Evolutionary conservation across 2,113 vertebrate genomes (phyloP), one percentile per base, ranked within the genome.

Genomic region (Onychostoma macrolepis): DNA sequence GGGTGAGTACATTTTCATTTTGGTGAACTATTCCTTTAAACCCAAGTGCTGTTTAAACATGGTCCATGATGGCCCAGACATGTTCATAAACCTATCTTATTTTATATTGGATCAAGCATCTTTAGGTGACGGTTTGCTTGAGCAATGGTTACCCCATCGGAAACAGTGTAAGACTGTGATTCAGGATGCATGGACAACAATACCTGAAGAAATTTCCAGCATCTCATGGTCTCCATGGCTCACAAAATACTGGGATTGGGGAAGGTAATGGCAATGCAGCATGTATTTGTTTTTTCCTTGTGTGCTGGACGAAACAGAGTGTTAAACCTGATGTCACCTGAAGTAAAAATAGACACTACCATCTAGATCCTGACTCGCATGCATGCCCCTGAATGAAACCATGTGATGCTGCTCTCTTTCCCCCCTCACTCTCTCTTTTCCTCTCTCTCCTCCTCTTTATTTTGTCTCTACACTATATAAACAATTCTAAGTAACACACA

Each of bases 271-370:
- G 8, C 41, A 45, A 78, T 78, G 45, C n/a, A 48, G 43, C 41
- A 78, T 53, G 13, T 78, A 75, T 45, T n/a, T 38, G 45, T 28
- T 21, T 78, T 78, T 48, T 53, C 75, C 76, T 78, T 21, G 26
- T 78, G 43, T 53, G 13, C 45, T 50, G 12, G 56, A 17, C 15
- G 24, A 61, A 41, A 79, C 19, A 36, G 48, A 50, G 48, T 17
- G 21, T 41, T 41, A 80, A 80, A 65, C 58, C 58, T 81, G 41
- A 81, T 81, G 38, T 81, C 79, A 81, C 79, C 36, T 65, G 58
- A 81, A 81, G 79, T 41, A 81, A 63, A 81, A 81, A 81, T 81
- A 63, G 79, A 58, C 15, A 43, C 56, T 63, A 19, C 53, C 76
- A 53, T 53, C 17, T 19, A 53, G 26, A 53, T 53, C 36, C 24